Conservation (phyloP, 2,888 invertebrate species). For the Zygothrica quintamaculata region DNA sequence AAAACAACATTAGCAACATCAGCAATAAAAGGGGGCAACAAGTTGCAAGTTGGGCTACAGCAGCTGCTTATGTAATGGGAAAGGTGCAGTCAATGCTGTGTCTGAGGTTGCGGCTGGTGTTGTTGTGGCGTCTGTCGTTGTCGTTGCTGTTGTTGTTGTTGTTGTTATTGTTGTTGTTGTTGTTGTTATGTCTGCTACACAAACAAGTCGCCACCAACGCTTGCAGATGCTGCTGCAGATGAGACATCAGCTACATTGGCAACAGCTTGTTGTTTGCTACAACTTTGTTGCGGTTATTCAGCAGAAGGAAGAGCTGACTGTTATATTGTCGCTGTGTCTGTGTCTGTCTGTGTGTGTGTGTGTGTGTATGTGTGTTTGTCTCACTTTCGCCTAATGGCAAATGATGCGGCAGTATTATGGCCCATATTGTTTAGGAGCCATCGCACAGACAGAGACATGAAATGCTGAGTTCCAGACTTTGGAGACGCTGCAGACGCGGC, state of each 20-base stretch:
- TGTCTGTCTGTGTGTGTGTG: background rate
- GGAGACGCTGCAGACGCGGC: constrained; percentile 2
- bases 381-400: constrained; percentile 70
- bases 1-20: background rate
- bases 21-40: constrained; percentile 30
- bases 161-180: background rate
- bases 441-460: background rate
- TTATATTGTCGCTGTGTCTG: background rate
- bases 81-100: constrained; percentile 53
- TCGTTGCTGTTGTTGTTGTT: constrained; percentile 10
- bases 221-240: constrained; percentile 38
- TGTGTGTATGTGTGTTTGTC: constrained; percentile 23
- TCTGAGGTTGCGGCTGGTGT: constrained; percentile 17
- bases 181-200: constrained; percentile 22
- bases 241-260: constrained; percentile 19
- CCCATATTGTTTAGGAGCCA: constrained; percentile 60
- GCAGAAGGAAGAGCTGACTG: background rate
- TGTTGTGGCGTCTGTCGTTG: too few species aligned
- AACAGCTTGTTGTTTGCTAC: constrained; percentile 23
- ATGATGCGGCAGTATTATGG: constrained; percentile 76
- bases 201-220: constrained; percentile 50
- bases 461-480: background rate
- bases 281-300: constrained; percentile 16
- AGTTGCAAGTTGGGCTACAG: constrained; percentile 33
- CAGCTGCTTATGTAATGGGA: constrained; percentile 53